phyloP scores from a whole-genome alignment of 1,140 invertebrate species.

The Drosophila parvula region DNA sequence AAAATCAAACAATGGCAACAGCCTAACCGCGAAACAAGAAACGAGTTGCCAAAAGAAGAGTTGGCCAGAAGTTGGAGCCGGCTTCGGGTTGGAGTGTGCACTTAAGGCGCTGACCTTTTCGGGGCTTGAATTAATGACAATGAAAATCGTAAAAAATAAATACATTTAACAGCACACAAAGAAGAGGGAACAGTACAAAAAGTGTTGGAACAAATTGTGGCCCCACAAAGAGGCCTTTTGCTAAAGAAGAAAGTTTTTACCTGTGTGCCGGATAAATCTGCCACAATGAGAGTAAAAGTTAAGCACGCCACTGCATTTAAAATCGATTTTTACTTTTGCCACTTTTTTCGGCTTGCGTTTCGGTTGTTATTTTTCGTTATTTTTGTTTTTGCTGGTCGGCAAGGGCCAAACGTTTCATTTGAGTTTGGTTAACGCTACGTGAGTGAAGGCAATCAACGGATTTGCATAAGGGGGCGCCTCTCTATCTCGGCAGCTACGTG shows the following conservation, averaged over 20 bases:
- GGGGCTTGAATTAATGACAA: constrained; percentile 34
- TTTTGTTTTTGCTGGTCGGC: neutral
- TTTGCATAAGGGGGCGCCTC: constrained; percentile 59
- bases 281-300: constrained; percentile 70
- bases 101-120: constrained; percentile 68
- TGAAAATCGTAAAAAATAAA: constrained; percentile 43
- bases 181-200: constrained; percentile 20
- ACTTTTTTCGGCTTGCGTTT: constrained; percentile 4
- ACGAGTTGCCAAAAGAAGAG: constrained; percentile 64
- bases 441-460: constrained; percentile 67
- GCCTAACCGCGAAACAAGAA: constrained; percentile 48
- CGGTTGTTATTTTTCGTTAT: neutral
- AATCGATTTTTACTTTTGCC: constrained; percentile 64
- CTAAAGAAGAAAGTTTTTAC: constrained; percentile 51
- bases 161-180: constrained; percentile 7
- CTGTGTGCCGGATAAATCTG: constrained; percentile 26
- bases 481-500: constrained; percentile 62
- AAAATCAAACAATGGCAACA: constrained; percentile 45
- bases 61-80: constrained; percentile 42
- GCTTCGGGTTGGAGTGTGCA: constrained; percentile 21
- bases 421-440: constrained; percentile 45
- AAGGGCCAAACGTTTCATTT: constrained; percentile 44
- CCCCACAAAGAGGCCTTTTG: constrained; percentile 27
- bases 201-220: constrained; percentile 29
- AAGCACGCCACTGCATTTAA: constrained; percentile 58